Percentiles rank a stretch among this genome's conserved stretches.
Evolutionary conservation across 2,888 invertebrate species (phyloP).

Genomic region (Drosophila rubida): DNA sequence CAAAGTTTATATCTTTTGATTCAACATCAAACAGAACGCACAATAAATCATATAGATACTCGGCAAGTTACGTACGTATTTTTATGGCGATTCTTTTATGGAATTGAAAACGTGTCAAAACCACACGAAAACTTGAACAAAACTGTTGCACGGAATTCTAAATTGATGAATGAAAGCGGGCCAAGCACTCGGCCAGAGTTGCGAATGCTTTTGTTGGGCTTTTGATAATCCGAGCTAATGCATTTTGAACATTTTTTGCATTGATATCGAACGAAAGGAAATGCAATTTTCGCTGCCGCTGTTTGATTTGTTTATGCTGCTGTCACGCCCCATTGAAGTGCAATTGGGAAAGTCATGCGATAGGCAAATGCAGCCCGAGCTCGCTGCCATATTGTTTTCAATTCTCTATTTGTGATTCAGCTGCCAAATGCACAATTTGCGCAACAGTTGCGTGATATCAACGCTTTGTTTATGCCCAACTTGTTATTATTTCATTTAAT

Average conservation of each 20-base stretch:
- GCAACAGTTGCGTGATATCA: slow-evolving; percentile 51
- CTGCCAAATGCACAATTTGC: slow-evolving; percentile 25
- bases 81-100: slow-evolving; percentile 29
- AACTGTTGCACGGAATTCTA: neutral
- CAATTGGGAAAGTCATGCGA: slow-evolving; percentile 51
- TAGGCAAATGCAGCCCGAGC: slow-evolving; percentile 28
- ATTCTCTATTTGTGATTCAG: neutral
- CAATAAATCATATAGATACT: slow-evolving; percentile 64
- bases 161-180: neutral
- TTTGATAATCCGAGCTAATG: slow-evolving; percentile 14
- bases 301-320: slow-evolving; percentile 47
- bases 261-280: slow-evolving; percentile 5
- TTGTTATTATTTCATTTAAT: slow-evolving; percentile 32
- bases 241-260: neutral
- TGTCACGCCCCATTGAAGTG: slow-evolving; percentile 66
- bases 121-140: slow-evolving; percentile 17
- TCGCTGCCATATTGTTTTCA: slow-evolving; percentile 9
- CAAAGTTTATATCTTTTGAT: slow-evolving; percentile 53
- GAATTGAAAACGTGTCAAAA: slow-evolving; percentile 65
- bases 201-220: neutral
- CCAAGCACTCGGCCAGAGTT: neutral
- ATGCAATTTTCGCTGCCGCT: slow-evolving; percentile 12
- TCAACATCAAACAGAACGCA: slow-evolving; percentile 67
- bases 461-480: slow-evolving; percentile 46
- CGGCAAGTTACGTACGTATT: neutral